Evolutionary conservation across 2,888 invertebrate genomes (phyloP).

Genomic region (Hermodice carunculata): DNA sequence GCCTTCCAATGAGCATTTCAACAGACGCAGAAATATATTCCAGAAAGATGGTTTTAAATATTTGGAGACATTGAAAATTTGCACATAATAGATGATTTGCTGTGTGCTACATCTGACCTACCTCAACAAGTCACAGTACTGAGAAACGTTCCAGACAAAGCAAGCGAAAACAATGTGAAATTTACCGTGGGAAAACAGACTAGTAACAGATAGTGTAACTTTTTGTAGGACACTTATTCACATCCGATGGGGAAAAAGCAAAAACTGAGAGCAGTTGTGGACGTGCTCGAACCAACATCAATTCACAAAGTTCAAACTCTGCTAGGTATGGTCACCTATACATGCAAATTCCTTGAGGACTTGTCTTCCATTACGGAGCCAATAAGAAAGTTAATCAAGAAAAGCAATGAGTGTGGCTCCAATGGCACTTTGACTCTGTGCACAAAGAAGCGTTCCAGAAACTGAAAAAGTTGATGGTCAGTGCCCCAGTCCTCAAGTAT

Average conservation of each 20-base stretch:
- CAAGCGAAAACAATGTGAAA: too few species aligned
- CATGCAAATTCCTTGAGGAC: constrained; percentile 12
- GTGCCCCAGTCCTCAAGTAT: constrained; percentile 21
- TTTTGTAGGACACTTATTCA: constrained; percentile 15
- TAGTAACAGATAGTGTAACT: too few species aligned
- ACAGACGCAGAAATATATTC: constrained; percentile 11
- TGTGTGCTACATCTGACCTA: too few species aligned
- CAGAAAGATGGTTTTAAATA: not conserved
- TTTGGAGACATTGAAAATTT: not conserved
- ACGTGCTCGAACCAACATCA: constrained; percentile 10
- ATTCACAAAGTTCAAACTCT: constrained; percentile 9
- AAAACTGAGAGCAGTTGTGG: constrained; percentile 16
- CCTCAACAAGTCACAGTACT: too few species aligned
- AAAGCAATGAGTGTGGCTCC: constrained; percentile 9
- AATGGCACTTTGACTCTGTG: constrained; percentile 20
- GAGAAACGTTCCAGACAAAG: too few species aligned
- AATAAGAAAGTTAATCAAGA: constrained; percentile 1
- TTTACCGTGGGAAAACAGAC: too few species aligned
- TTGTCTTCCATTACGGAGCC: constrained; percentile 20
- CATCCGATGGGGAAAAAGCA: not conserved
- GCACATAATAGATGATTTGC: not conserved
- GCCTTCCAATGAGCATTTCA: constrained; percentile 18
- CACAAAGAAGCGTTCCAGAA: constrained; percentile 18
- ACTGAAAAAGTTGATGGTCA: constrained; percentile 13
- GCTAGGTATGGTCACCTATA: constrained; percentile 28